Base-by-base conservation (phyloP, 2,797 vertebrate genomes). In the Chloroceryle inda region DNA sequence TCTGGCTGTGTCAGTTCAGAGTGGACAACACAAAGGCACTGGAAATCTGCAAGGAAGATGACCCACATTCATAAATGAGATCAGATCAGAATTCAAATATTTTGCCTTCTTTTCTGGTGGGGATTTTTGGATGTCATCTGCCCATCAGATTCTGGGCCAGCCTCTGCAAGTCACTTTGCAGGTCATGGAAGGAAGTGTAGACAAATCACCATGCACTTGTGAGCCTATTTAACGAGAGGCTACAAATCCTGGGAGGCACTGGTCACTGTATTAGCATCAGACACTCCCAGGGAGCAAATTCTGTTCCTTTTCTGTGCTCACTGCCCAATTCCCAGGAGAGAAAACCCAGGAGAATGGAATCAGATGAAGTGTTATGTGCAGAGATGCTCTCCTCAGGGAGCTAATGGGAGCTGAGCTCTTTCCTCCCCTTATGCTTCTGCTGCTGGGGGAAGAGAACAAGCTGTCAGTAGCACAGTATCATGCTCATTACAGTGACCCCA, bases 401-500 rank as follows among this genome's bases (percentile, higher is more conserved):
- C 9, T 27, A 27, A 20, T 9, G 10, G 16, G 27, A 61, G 45
- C 35, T 42, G 29, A 56, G 29, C n/a, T 84, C 6, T 67, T 84
- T 10, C 35, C 31, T 68, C 29, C 62, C 20, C 55, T 40, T 17
- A 3, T 18, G 27, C 10, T 64, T 3, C 31, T 33, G 5, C 42
- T 87, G 26, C 62, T 21, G 59, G 2, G 1, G 62, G 42, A 59
- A 42, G 56, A 68, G 38, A 71, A 3, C 20, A n/a, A 68, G 40
- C 3, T 31, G 75, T 19, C 40, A 31, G 0, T 8, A 20, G 11
- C 31, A 38, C 1, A 2, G n/a, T 37, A 61, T 59, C 69, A 49
- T 2, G 0, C 27, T 23, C 58, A 5, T 17, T 11, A 5, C 29
- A 38, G 55, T 3, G 22, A 37, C 14, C 18, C 18, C 9, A 26